These are phyloP conservation scores for Drosophila cracens DNA, from an alignment of 2,888 invertebrate genomes.

Conservation along the genomic window DNA sequence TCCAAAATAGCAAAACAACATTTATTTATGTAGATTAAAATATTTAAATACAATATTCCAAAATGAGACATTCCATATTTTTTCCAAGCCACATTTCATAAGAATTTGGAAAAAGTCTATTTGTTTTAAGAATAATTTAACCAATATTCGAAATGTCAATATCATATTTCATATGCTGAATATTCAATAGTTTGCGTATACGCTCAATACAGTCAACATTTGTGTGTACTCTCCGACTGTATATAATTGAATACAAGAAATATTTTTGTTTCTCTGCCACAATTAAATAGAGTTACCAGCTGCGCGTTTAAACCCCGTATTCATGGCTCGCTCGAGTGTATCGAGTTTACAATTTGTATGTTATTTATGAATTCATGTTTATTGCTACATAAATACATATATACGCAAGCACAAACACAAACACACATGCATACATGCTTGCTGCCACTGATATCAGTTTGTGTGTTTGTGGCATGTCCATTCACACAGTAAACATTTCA, in stretches of 20 bases:
- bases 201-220: conserved; percentile 6
- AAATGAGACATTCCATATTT: neutral
- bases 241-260: neutral
- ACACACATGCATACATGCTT: neutral
- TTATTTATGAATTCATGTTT: conserved; percentile 9
- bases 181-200: neutral
- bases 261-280: neutral
- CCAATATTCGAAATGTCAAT: conserved; percentile 7
- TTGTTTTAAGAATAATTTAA: neutral
- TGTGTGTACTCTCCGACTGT: neutral
- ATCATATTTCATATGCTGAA: conserved; percentile 7
- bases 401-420: neutral
- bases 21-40: neutral
- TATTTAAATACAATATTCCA: neutral
- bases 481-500: conserved; percentile 50
- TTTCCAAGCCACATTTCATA: neutral
- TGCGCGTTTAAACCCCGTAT: conserved; percentile 3
- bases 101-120: neutral
- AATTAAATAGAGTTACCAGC: conserved; percentile 13
- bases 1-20: neutral
- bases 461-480: conserved; percentile 26
- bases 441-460: conserved; percentile 11
- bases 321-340: conserved; percentile 12
- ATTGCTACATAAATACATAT: conserved; percentile 1
- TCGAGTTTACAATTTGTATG: conserved; percentile 25